Evolutionary conservation across 2,113 vertebrate genomes (phyloP).

Genomic region (Chauna torquata): DNA sequence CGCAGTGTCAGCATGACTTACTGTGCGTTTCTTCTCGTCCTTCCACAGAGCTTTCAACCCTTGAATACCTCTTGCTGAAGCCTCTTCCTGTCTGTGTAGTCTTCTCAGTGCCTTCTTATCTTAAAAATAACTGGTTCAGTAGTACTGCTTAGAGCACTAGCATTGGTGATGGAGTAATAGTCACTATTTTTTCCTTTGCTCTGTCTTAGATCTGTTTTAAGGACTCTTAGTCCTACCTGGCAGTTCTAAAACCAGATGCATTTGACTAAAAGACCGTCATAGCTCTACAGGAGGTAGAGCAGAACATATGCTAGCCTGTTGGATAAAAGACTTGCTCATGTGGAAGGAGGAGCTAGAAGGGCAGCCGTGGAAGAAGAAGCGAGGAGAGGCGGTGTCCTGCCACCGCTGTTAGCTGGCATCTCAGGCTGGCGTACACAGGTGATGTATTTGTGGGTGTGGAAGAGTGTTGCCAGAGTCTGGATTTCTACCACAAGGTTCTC

Average conservation of each 20-base stretch:
- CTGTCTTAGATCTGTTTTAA: not conserved
- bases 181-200: not conserved
- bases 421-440: not conserved
- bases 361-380: not conserved
- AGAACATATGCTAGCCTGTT: not conserved
- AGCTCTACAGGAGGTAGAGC: not conserved
- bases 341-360: not conserved
- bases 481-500: not conserved
- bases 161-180: too few relatives aligned
- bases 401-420: rapidly evolving
- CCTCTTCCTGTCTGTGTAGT: not conserved
- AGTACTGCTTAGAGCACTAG: not conserved
- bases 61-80: not conserved
- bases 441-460: not conserved
- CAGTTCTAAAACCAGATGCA: not conserved
- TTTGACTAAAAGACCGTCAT: not conserved
- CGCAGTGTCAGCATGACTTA: rapidly evolving
- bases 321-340: rapidly evolving
- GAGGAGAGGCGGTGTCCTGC: not conserved
- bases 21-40: not conserved
- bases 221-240: not conserved
- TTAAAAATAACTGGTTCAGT: too few relatives aligned
- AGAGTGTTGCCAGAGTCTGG: not conserved
- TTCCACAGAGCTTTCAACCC: not conserved
- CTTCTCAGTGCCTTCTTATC: not conserved